Conservation (phyloP, 2,113 vertebrate species). For the Takifugu flavidus region DNA sequence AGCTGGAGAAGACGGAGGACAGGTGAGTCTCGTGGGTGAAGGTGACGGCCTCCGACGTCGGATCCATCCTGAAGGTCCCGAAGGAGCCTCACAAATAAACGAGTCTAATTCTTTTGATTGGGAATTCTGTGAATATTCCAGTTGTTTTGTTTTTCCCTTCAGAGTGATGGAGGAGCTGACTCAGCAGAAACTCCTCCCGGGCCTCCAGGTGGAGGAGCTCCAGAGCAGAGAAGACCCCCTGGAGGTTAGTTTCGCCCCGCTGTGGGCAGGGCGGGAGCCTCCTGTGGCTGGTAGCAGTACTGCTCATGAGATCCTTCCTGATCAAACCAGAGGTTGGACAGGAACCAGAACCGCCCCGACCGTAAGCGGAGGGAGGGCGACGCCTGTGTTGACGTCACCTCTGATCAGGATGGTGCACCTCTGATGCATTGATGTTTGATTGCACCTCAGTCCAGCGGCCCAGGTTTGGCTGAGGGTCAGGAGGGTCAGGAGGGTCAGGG, state of each 20-base stretch:
- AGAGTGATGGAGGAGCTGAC: constrained; percentile 81
- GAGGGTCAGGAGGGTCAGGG: too few relatives aligned
- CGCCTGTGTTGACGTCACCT: constrained; percentile 17
- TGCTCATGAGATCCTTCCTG: too few relatives aligned
- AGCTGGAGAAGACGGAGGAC: constrained; percentile 73
- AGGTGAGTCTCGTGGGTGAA: constrained; percentile 63
- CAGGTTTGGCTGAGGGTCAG: constrained; percentile 28
- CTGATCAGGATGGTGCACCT: constrained; percentile 77
- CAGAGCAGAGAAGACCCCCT: constrained; percentile 52
- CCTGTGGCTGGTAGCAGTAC: neutral
- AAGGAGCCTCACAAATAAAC: neutral
- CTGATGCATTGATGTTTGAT: constrained; percentile 73
- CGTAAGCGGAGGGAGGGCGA: constrained; percentile 44
- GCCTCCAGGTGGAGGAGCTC: constrained; percentile 55
- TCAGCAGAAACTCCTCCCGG: constrained; percentile 69
- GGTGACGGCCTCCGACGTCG: too few relatives aligned
- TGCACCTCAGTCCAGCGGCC: constrained; percentile 45
- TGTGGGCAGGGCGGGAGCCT: too few relatives aligned
- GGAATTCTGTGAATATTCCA: neutral
- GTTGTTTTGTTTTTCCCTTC: constrained; percentile 7
- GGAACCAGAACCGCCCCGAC: too few relatives aligned
- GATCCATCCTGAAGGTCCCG: too few relatives aligned
- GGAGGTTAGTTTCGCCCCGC: constrained; percentile 18
- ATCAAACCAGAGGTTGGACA: too few relatives aligned
- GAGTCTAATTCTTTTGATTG: neutral